Conservation (phyloP, 2,797 vertebrate species). For the Chaetophractus vellerosus region DNA sequence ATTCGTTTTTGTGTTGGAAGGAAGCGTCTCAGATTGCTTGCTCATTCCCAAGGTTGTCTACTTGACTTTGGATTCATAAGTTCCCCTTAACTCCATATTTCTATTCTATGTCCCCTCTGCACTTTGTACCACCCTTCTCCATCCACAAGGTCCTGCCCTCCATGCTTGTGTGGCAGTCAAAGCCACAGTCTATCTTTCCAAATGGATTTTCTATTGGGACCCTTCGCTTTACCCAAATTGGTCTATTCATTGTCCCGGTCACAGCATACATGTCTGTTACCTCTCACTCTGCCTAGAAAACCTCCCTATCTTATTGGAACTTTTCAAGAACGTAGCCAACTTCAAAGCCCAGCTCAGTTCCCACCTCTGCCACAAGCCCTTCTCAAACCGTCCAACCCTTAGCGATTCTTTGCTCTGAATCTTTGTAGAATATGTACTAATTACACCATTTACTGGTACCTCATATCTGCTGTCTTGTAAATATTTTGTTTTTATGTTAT, state of each 20-base stretch:
- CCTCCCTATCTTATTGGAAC: rapidly evolving
- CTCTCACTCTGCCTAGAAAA: too few species aligned
- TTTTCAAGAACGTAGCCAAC: not conserved
- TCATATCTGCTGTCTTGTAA: not conserved
- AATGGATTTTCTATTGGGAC: too few species aligned
- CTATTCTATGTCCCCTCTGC: not conserved
- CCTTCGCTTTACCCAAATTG: not conserved
- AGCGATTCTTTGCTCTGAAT: not conserved
- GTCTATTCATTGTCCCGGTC: not conserved
- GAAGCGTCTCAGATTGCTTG: not conserved
- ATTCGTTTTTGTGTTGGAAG: not conserved
- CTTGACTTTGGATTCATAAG: rapidly evolving
- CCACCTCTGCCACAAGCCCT: not conserved
- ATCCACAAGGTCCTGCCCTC: rapidly evolving
- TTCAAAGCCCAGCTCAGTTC: not conserved
- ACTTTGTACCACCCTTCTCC: not conserved
- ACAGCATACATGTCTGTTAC: rapidly evolving
- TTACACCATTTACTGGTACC: not conserved
- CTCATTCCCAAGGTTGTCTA: not conserved
- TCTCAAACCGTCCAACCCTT: not conserved
- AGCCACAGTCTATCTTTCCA: not conserved
- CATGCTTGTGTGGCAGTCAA: rapidly evolving
- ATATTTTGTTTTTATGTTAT: not conserved
- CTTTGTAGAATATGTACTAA: not conserved
- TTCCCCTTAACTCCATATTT: not conserved